A percentile compares a stretch with the other conserved stretches of the same genome.
phyloP scores from a whole-genome alignment of 2,888 invertebrate genomes.

The Drosophila borborema region DNA sequence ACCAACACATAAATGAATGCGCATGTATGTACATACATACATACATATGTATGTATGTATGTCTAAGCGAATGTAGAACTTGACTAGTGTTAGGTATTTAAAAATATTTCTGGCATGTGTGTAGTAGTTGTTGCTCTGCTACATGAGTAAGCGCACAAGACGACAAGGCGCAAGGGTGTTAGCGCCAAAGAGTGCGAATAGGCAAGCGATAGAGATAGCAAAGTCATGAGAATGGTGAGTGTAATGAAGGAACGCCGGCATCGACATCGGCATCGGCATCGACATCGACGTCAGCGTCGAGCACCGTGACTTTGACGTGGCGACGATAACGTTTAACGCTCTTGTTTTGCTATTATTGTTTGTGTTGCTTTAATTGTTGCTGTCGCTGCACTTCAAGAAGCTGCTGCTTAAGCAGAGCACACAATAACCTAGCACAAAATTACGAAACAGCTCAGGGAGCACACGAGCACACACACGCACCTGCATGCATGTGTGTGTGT shows the following conservation, averaged over 20 bases:
- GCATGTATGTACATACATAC: not conserved
- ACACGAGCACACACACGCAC: slow-evolving; percentile 8
- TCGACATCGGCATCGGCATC: slow-evolving; percentile 15
- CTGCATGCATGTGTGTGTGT: not conserved
- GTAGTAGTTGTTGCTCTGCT: slow-evolving; percentile 24
- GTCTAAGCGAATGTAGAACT: slow-evolving; percentile 23
- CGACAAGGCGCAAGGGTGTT: slow-evolving; percentile 8
- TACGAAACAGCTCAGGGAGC: slow-evolving; percentile 63
- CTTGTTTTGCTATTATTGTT: slow-evolving; percentile 43
- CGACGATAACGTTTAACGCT: slow-evolving; percentile 61
- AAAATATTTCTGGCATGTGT: slow-evolving; percentile 45
- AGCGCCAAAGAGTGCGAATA: slow-evolving; percentile 1
- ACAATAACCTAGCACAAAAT: slow-evolving; percentile 41
- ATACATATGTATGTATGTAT: no score
- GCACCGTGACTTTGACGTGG: slow-evolving; percentile 71
- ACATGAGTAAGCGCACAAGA: slow-evolving; percentile 38
- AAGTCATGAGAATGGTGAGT: slow-evolving; percentile 44
- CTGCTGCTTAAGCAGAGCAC: slow-evolving; percentile 30
- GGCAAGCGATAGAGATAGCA: not conserved
- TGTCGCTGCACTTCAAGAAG: slow-evolving; percentile 44
- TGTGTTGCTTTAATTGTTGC: slow-evolving; percentile 38
- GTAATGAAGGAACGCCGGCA: slow-evolving; percentile 53
- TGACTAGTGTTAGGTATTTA: slow-evolving; percentile 41
- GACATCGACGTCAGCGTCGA: slow-evolving; percentile 59
- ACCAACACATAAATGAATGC: slow-evolving; percentile 1